A percentile compares a stretch with the other conserved stretches of the same genome.
Conservation (phyloP, 37 sponge, comb jelly and placozoan genomes). For the Eunapius fragilis region DNA sequence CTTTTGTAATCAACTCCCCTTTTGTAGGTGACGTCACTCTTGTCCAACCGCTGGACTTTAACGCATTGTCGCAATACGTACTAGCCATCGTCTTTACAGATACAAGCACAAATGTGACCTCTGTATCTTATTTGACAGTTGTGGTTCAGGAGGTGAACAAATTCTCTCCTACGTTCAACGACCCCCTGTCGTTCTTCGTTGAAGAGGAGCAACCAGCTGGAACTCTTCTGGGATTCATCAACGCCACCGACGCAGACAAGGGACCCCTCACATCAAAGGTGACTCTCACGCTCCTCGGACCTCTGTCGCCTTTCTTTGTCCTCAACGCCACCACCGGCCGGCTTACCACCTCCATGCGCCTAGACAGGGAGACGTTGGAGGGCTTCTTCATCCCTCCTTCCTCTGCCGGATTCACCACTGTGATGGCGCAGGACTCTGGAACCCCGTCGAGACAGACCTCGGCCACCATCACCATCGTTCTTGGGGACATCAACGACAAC, state of each 20-base stretch:
- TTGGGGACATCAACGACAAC: slow-evolving; percentile 66
- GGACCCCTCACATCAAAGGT: slow-evolving; percentile 15
- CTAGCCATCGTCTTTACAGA: slow-evolving; percentile 62
- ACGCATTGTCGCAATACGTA: slow-evolving; percentile 34
- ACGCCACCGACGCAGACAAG: slow-evolving; percentile 56
- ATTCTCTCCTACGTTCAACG: slow-evolving; percentile 53
- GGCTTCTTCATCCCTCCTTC: slow-evolving; percentile 47
- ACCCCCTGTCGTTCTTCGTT: slow-evolving; percentile 18
- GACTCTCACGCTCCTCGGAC: slow-evolving; percentile 8
- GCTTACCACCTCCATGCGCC: slow-evolving; percentile 38
- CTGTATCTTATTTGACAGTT: slow-evolving; percentile 28
- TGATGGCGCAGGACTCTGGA: slow-evolving; percentile 37
- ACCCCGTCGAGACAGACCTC: slow-evolving; percentile 3
- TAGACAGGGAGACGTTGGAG: slow-evolving; percentile 68
- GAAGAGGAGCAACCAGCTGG: slow-evolving; percentile 39
- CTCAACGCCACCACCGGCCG: slow-evolving; percentile 53
- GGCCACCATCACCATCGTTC: slow-evolving; percentile 12
- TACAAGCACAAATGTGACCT: slow-evolving; percentile 7
- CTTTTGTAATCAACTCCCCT: slow-evolving; percentile 51
- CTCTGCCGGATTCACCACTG: neutral
- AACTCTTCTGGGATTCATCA: slow-evolving; percentile 37
- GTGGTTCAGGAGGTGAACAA: slow-evolving; percentile 84
- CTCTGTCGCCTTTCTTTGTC: slow-evolving; percentile 2
- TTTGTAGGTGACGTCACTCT: slow-evolving; percentile 61
- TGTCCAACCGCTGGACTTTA: slow-evolving; percentile 60